Evolutionary conservation across 2,888 invertebrate genomes (phyloP), one percentile per base, ranked within the genome.

Genomic region (Drosophila tripunctata): DNA sequence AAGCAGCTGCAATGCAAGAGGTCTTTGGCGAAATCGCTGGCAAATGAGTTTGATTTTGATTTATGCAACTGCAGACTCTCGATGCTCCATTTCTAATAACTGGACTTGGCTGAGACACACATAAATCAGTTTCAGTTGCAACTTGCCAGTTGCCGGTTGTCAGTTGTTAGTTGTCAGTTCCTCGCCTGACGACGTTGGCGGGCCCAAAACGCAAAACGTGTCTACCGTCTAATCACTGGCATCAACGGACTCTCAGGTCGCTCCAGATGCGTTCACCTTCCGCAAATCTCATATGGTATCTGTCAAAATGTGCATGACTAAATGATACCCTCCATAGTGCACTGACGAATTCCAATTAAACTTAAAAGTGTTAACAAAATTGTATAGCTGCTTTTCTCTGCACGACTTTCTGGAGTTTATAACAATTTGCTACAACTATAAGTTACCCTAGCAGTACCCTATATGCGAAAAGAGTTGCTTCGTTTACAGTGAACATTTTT

Each of bases 1-100:
- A 64, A 51, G 45, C 41, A 44, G 47, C 24, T 47, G 36, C 31
- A 19, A 14, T 33, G 64, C 61, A 44, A 43, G 41, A 41, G 40
- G 48, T 27, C 44, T 31, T 33, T 56, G 44, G 58, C 63, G 40
- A 60, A 68, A 64, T 62, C 48, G 63, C 47, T 56, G 40, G 67
- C 67, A 70, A 83, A 86, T 85, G 85, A 72, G 67, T 81, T 87
- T 81, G 79, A 81, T 75, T 81, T 87, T 81, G 72, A 73, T 73
- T 73, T 71, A 73, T 73, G 72, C 76, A 75, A 58, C 43, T 36
- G 36, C 67, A 52, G 47, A 43, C 47, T 31, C 31, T 27, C 60
- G 17, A 70, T 69, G 78, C 68, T 67, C 86, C 47, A 76, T 78
- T 78, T 75, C 87, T 78, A 82, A 84, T 81, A 87, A 80, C 81